Evolutionary conservation across 2,888 invertebrate species (phyloP), one percentile per base, ranked within the genome.

Genomic region (Sipha maydis): DNA sequence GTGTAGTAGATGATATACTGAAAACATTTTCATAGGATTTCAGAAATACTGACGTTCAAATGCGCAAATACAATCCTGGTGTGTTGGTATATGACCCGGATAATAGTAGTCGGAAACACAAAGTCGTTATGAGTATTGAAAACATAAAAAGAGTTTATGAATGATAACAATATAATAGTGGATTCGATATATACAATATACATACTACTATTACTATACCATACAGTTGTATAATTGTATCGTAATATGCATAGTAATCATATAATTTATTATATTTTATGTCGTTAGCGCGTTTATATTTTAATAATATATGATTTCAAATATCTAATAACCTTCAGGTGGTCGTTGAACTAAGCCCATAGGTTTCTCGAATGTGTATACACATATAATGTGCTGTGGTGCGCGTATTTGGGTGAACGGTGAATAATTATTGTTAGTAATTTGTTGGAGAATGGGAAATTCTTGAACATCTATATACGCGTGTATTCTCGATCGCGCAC

Each of bases 251-350:
- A 48, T 31, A 28, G 31, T 48, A 82, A 82, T 82, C 82, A 31
- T 48, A 25, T 71, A 19, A 3, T 56, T 56, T 31, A 83, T 83
- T 83, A 31, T 14, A 21, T 75, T 38, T 17, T 54, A 54, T 84
- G 73, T 73, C 48, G 48, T 48, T 48, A 11, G 48, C 48, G 48
- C 48, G 14, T 48, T 48, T 48, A 48, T 14, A 9, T 34, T 34
- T 3, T 34, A 34, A 34, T 34, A 34, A 34, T 34, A 34, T 83
- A 31, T 69, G 71, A 79, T 48, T 34, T 75, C n/a, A 85, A 85
- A 79, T 61, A 61, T 73, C 56, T n/a, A 86, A 86, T 86, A 86
- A 86, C 85, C 85, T 86, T 79, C 85, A 54, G 79, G 54, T 86
- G 85, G 85, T 86, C 85, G 85, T 86, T 86, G 85, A 86, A 86